Conservation (phyloP, 2,888 invertebrate genomes). For the Creontiades dilutus region DNA sequence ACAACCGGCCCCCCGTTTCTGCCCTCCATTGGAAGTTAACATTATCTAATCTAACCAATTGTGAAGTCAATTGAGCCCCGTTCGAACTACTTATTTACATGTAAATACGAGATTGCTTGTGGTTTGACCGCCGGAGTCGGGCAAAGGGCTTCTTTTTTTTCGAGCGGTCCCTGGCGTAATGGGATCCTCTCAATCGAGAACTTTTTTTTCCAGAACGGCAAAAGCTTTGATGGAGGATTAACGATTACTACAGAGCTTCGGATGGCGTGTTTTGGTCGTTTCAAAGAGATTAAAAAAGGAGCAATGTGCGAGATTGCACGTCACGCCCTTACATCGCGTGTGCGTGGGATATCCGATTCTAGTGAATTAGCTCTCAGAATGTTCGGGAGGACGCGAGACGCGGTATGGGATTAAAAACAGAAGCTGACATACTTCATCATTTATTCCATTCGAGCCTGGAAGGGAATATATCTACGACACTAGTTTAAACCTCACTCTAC, state of each 20-base stretch:
- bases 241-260: not conserved
- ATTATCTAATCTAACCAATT: slow-evolving; percentile 69
- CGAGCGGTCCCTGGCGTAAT: not conserved
- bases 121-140: slow-evolving; percentile 1
- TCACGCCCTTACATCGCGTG: slow-evolving; percentile 13
- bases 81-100: slow-evolving; percentile 58
- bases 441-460: too few relatives aligned
- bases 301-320: not conserved
- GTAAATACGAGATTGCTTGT: slow-evolving; percentile 53
- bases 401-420: too few relatives aligned
- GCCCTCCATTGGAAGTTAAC: slow-evolving; percentile 55
- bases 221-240: not conserved
- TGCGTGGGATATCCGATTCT: not conserved
- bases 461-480: too few relatives aligned
- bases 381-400: too few relatives aligned
- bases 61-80: slow-evolving; percentile 44
- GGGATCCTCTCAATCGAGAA: not conserved
- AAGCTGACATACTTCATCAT: too few relatives aligned
- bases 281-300: slow-evolving; percentile 35
- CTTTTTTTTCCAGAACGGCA: not conserved
- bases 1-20: slow-evolving; percentile 21
- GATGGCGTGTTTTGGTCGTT: not conserved
- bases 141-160: not conserved
- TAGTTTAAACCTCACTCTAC: too few relatives aligned
- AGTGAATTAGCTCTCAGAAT: too few relatives aligned